Base-by-base conservation (phyloP, 23 tunicate genomes). In the Halocynthia roretzi region DNA sequence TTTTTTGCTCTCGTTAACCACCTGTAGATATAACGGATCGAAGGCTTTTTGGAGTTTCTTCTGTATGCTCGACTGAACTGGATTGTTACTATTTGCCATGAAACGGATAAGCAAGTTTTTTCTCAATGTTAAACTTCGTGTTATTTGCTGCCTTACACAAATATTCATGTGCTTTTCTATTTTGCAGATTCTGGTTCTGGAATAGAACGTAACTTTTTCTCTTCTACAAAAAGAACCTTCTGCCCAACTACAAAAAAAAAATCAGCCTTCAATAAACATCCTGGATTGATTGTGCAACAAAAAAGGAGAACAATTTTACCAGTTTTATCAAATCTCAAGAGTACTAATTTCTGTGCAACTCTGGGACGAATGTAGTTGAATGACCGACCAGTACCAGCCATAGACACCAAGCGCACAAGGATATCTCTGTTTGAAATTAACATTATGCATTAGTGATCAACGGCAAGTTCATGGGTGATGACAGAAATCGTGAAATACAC, bases 1-100 rank as follows among this genome's bases (percentile, higher is more conserved):
- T 57, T 91, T 91, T 61, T 85, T 85, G 77, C 97, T 91, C 72
- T 91, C 97, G 87, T 91, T 91, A 17, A 85, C 84, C 52, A 91
- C 97, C 70, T 83, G 81, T 5, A 85, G n/a, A 62, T 81, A 72
- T 17, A 71, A 14, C 10, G 97, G 97, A 14, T 66, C 71, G 71
- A 85, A 85, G 0, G 40, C 14, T 12, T 58, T 68, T 54, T 61
- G 54, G 6, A 91, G 77, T 60, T 91, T 91, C 72, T 85, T 60
- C 51, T 83, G 72, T 18, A 91, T 85, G 14, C 61, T 72, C 19
- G 22, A 6, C 66, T 91, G 86, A 7, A 91, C 84, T 5, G 91
- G 91, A 51, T 88, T 88, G 7, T 22, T 21, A 11, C 54, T 12
- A 74, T 54, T 74, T 74, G 78, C 78, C 78, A 74, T 74, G 52